phyloP scores from a whole-genome alignment of 2,888 invertebrate species.

The Pollenia amentaria region DNA sequence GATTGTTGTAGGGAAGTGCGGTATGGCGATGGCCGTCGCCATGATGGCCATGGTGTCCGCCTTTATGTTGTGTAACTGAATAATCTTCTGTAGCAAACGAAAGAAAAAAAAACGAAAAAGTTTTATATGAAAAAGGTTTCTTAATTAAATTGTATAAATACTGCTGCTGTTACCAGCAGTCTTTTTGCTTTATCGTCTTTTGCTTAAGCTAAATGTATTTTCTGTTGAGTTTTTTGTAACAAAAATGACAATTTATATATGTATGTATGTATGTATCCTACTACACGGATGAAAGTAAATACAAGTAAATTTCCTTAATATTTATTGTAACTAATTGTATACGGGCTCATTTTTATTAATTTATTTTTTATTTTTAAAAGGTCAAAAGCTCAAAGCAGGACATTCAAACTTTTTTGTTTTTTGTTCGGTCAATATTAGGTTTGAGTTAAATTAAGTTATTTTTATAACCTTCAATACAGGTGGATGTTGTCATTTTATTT shows the following conservation, averaged over 20 bases:
- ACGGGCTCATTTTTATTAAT: slow-evolving; percentile 12
- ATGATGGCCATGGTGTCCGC: slow-evolving; percentile 76
- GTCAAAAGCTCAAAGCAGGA: slow-evolving; percentile 34
- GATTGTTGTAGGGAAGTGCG: slow-evolving; percentile 81
- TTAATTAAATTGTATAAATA: slow-evolving; percentile 64
- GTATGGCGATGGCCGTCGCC: slow-evolving; percentile 80
- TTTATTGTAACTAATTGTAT: not conserved
- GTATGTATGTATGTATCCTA: not conserved
- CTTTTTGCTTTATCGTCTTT: not conserved
- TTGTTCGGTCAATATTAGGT: not conserved
- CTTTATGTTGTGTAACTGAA: slow-evolving; percentile 56
- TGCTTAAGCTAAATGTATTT: not conserved
- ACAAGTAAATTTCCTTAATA: slow-evolving; percentile 42
- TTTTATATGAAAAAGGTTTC: slow-evolving; percentile 9
- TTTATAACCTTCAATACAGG: not conserved
- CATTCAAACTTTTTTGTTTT: not conserved
- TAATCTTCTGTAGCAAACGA: slow-evolving; percentile 47
- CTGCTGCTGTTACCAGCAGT: not conserved
- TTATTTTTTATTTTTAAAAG: slow-evolving; percentile 39
- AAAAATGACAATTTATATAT: not conserved
- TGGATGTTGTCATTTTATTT: too few species aligned
- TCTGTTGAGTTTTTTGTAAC: not conserved
- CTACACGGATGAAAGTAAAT: slow-evolving; percentile 33
- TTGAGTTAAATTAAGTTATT: not conserved
- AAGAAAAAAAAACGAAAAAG: not conserved